phyloP scores from a whole-genome alignment of 2,113 vertebrate genomes.

The Indicator maculatus region DNA sequence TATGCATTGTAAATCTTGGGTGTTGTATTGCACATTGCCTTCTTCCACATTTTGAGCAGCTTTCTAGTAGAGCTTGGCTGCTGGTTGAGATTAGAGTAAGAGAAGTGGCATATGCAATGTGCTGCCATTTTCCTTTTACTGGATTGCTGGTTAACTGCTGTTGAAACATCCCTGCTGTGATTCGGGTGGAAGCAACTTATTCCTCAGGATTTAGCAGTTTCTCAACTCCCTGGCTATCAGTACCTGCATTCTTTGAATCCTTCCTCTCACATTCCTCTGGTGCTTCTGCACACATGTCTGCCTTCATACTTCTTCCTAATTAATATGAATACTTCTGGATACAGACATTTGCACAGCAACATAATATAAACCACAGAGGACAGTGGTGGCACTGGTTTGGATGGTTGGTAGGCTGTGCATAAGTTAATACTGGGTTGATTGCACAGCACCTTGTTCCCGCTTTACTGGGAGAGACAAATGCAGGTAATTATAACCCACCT shows the following conservation, averaged over 20 bases:
- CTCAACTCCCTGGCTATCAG: not conserved
- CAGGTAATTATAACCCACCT: not conserved
- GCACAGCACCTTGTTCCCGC: not conserved
- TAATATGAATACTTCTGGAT: not conserved
- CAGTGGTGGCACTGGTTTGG: not conserved
- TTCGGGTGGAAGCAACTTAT: not conserved
- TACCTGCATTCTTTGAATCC: not conserved
- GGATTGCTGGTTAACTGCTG: not conserved
- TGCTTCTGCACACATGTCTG: not conserved
- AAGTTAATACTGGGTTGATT: not conserved
- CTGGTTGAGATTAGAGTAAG: not conserved
- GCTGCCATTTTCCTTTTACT: not conserved
- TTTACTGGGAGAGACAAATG: not conserved
- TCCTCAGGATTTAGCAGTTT: not conserved
- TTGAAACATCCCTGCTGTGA: rapidly evolving
- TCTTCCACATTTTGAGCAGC: not conserved
- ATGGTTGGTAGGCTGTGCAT: not conserved
- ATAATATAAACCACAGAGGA: not conserved
- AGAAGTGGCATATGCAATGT: not conserved
- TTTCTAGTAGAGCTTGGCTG: not conserved
- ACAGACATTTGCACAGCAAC: not conserved
- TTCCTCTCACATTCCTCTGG: not conserved
- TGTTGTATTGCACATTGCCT: not conserved
- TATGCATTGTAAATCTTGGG: not conserved
- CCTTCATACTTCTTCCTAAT: not conserved